Base-by-base conservation (phyloP, 2,113 vertebrate species). In the Spea multiplicata region DNA sequence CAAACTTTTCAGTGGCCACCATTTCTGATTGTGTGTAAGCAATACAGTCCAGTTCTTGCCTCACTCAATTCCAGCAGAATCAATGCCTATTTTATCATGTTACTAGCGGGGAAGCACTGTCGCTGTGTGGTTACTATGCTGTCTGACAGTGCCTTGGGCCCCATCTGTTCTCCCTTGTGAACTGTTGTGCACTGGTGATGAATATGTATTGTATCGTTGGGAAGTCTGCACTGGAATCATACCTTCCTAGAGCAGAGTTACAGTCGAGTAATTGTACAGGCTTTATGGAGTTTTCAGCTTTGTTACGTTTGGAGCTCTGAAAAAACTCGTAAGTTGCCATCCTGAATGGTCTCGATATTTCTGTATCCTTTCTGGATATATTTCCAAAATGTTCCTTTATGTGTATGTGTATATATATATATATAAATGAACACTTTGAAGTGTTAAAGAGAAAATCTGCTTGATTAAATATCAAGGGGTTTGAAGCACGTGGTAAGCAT, bases 391-490 rank as follows among this genome's bases (percentile, higher is more conserved):
- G 84, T 91, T 92, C 89, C 86, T 88, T 59, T 89, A 85, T 0
- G 4, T 30, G n/a, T n/a, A n/a, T n/a, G n/a, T n/a, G 2, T 30
- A 30, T 30, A 30, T 30, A 30, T 30, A 30, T 91, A 88, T 89
- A 91, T 91, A 87, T 87, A 84, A 87, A 86, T 14, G 84, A 88
- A 86, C 84, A 75, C 74, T 86, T 91, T 89, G 88, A 80, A 89
- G 90, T 90, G 89, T 88, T 91, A 88, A 82, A 87, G 46, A 84
- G 45, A 75, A 88, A 86, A 76, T 85, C 85, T 86, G 44, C 88
- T 93, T 91, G 90, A 84, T 91, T 89, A 82, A 84, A 86, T 88
- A 91, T 90, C 88, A 89, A 89, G 90, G 88, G 84, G 83, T 89
- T 91, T 86, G 85, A 87, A 89, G 84, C 81, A 65, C 80, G 67